Base-by-base conservation (phyloP, 1,140 invertebrate genomes). In the Pemphigus obesinymphae region DNA sequence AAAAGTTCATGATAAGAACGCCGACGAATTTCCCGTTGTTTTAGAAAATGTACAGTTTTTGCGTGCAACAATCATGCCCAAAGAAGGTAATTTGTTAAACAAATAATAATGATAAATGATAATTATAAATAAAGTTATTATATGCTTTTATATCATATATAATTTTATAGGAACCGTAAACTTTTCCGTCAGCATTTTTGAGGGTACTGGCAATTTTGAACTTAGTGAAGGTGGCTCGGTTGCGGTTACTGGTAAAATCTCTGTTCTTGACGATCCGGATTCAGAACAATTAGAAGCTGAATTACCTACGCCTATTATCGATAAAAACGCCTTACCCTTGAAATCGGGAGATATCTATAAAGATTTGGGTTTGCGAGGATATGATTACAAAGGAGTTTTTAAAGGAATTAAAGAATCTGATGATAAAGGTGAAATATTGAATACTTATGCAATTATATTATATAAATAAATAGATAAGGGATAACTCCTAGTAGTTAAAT, bases 331-430 rank as follows among this genome's bases (percentile, higher is more conserved):
- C 23, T 87, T 94, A 66, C 89, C 90, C 37, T 88, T 99, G 26
- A 89, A 88, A 7, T 88, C 88, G 17, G 88, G 89, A 26, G 97
- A 99, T 85, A 89, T 98, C 20, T 99, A 99, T 89, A 98, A 98
- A 86, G 96, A 98, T 87, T 88, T 99, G 20, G 88, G 95, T 83
- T 89, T 99, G 1, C 89, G 97, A 82, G 97, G 97, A 8, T 99
- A 99, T 86, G 95, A 98, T 86, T 99, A 99, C 87, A 88, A 89
- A 11, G 95, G 94, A 72, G 88, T 93, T 13, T 99, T 99, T 90
- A 91, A 92, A 84, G 96, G 94, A 40, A 92, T 97, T 82, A 86
- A 88, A 6, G 85, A 89, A 17, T 89, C 92, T 0, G 92, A 95
- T 84, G 91, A 92, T 83, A 88, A 90, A 84, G 93, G 91, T 87